Base-by-base conservation (phyloP, 2,113 vertebrate species). In the Hymenochirus boettgeri region DNA sequence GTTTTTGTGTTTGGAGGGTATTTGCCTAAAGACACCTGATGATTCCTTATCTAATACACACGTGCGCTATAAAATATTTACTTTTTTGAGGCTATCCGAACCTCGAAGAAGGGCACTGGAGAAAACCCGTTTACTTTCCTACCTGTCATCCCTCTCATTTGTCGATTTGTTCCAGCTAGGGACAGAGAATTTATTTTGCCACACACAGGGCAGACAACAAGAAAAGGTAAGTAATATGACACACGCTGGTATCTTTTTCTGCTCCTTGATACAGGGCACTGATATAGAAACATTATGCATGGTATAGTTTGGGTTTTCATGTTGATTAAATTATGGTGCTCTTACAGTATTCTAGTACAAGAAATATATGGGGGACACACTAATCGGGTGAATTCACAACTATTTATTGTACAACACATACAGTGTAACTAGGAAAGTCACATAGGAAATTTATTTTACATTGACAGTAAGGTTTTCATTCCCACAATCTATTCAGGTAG, bases 21-120 rank as follows among this genome's bases (percentile, higher is more conserved):
- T 11, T 42, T 15, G 39, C 10, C 7, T 15, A 10, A 7, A 4
- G 15, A 10, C 8, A 29, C 5, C 15, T 26, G n/a, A 19, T 6
- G 26, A 7, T 21, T 35, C 64, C 55, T 66, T 58, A 66, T 29
- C 47, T 29, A 11, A 72, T 75, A 76, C 78, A 70, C 72, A 17
- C 61, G 88, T 79, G 2, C 70, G 65, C 18, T 61, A 52, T 9
- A 77, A 58, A 62, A 81, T 61, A 71, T 91, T 66, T 82, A 82
- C 4, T 64, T 71, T 64, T 42, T 63, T 83, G 50, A 77, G 80
- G 70, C 62, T 74, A 18, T 77, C 78, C 0, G 76, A 81, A 50
- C 53, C 23, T 51, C 66, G 58, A 18, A 72, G 93, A 42, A 86
- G 85, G 69, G 71, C 70, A 3, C 51, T 87, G 31, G 89, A 90